Evolutionary conservation across 2,888 invertebrate species (phyloP).

Genomic region (Cyclophora punctaria): DNA sequence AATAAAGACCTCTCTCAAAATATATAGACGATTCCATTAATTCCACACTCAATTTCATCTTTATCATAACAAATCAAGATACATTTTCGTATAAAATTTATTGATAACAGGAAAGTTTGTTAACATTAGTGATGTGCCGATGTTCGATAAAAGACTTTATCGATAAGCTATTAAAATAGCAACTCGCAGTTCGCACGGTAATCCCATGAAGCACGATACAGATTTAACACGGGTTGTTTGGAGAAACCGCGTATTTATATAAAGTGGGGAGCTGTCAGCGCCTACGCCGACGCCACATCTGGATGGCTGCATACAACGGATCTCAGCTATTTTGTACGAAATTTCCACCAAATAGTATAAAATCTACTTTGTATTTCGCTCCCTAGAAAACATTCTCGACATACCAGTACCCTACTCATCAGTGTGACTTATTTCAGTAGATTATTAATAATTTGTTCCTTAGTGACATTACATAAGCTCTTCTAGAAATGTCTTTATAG

Average conservation of each 20-base stretch:
- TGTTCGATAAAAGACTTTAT: slow-evolving; percentile 54
- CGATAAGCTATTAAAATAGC: slow-evolving; percentile 49
- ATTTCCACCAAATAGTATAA: too few relatives aligned
- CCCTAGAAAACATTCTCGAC: too few relatives aligned
- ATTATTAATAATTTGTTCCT: too few relatives aligned
- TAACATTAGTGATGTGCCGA: slow-evolving; percentile 27
- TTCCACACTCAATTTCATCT: slow-evolving; percentile 28
- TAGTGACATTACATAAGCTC: too few relatives aligned
- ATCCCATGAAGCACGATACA: slow-evolving; percentile 42
- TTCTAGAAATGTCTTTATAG: too few relatives aligned
- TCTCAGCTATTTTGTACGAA: slow-evolving; percentile 10
- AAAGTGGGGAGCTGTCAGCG: slow-evolving; percentile 72
- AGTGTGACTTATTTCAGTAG: too few relatives aligned
- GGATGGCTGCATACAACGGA: slow-evolving; percentile 63
- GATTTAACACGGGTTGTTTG: slow-evolving; percentile 65
- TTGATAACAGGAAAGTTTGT: slow-evolving; percentile 19
- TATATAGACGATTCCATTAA: slow-evolving; percentile 36
- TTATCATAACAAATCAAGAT: slow-evolving; percentile 22
- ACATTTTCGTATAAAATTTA: slow-evolving; percentile 25
- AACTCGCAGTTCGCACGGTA: slow-evolving; percentile 48
- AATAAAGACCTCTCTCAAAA: slow-evolving; percentile 33
- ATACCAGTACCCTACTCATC: too few relatives aligned
- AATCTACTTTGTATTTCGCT: too few relatives aligned
- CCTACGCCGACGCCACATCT: slow-evolving; percentile 60
- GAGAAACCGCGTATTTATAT: slow-evolving; percentile 68